Percentiles rank a stretch among this genome's conserved stretches.
Conservation (phyloP, 2,797 vertebrate genomes). For the Lycodopsis pacificus region DNA sequence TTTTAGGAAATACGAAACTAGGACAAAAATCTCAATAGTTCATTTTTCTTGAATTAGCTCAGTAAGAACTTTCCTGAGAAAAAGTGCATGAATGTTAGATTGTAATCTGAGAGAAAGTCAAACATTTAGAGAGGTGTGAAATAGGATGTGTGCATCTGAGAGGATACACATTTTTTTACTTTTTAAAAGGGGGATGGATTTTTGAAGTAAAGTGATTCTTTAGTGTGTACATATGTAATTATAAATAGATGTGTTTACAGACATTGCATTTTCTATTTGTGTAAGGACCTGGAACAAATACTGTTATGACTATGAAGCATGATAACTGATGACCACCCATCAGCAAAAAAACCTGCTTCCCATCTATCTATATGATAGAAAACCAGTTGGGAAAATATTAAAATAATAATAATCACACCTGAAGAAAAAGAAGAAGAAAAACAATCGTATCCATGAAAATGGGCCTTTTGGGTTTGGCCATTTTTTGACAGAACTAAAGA, state of each 20-base stretch:
- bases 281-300: not conserved
- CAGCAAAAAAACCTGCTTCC: not conserved
- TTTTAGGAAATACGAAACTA: constrained; percentile 22
- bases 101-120: not conserved
- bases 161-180: not conserved
- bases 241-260: not conserved
- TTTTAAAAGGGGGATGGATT: not conserved
- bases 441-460: not conserved
- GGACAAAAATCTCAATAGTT: constrained; percentile 3
- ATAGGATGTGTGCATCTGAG: not conserved
- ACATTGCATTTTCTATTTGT: not conserved
- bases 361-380: not conserved
- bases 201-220: not conserved
- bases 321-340: not conserved
- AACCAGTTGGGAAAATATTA: not conserved
- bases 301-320: not conserved
- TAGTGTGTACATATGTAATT: too few relatives aligned
- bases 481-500: not conserved
- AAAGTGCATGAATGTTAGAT: not conserved
- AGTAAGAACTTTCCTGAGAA: not conserved
- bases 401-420: not conserved
- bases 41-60: not conserved
- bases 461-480: not conserved
- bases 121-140: not conserved
- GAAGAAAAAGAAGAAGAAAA: not conserved